phyloP scores from a whole-genome alignment of 2,113 vertebrate genomes.

The Eidolon helvum region DNA sequence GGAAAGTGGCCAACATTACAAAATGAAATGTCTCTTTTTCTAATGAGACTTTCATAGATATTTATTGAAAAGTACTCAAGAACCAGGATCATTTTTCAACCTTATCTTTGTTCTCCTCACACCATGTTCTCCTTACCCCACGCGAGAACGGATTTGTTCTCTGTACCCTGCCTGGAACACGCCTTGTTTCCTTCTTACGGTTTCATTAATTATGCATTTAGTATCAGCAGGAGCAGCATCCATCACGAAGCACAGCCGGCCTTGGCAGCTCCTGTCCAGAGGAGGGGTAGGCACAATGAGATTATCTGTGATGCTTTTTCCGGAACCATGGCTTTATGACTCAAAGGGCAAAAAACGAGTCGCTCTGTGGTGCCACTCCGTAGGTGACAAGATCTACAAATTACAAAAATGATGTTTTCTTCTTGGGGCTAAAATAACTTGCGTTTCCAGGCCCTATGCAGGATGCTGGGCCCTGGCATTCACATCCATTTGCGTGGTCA shows the following conservation, averaged over 20 bases:
- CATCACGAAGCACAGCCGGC: background rate
- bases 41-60: slow-evolving; percentile 16
- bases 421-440: background rate
- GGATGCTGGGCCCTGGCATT: background rate
- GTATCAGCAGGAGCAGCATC: slow-evolving; percentile 55
- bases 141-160: slow-evolving; percentile 52
- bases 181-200: slow-evolving; percentile 13
- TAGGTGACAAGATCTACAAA: background rate
- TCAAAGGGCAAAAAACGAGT: slow-evolving; percentile 36
- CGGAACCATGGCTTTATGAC: background rate
- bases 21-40: slow-evolving; percentile 21
- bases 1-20: background rate
- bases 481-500: background rate
- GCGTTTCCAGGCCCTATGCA: background rate
- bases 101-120: slow-evolving; percentile 33
- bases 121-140: background rate
- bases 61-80: background rate
- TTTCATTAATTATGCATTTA: slow-evolving; percentile 70
- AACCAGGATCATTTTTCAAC: slow-evolving; percentile 44
- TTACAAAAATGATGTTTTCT: slow-evolving; percentile 2
- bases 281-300: background rate
- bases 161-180: slow-evolving; percentile 52
- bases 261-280: slow-evolving; percentile 31
- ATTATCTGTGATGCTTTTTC: slow-evolving; percentile 21
- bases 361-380: background rate